Percentiles rank a stretch among this genome's conserved stretches.
Evolutionary conservation across 2,113 vertebrate species (phyloP).

Genomic region (Rhodinocichla rosea): DNA sequence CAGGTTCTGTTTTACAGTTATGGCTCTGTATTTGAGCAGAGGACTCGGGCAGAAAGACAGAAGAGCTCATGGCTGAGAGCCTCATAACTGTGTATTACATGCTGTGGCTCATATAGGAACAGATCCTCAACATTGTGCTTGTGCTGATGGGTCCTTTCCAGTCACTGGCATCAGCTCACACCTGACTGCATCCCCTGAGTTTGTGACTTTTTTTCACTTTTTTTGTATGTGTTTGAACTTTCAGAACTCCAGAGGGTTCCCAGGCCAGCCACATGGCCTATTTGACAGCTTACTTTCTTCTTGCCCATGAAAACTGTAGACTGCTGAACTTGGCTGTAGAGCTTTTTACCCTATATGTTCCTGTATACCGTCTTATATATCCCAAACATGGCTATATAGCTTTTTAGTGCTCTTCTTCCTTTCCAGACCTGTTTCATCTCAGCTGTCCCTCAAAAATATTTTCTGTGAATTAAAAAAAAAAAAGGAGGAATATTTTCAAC

Average conservation of each 20-base stretch:
- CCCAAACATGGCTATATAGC: background rate
- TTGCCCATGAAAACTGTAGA: background rate
- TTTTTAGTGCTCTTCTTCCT: background rate
- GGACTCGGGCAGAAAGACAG: background rate
- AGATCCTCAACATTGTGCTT: background rate
- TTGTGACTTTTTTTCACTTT: background rate
- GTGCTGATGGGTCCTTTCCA: background rate
- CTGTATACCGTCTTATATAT: background rate
- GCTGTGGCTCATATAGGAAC: background rate
- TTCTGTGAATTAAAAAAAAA: background rate
- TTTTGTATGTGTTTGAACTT: background rate
- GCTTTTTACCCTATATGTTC: background rate
- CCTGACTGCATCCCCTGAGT: background rate
- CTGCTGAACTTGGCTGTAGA: background rate
- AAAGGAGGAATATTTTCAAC: background rate
- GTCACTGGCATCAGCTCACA: background rate
- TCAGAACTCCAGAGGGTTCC: background rate
- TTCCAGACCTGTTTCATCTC: background rate
- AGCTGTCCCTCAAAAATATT: background rate
- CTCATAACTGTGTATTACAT: background rate
- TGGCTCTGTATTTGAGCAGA: background rate
- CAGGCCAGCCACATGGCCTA: background rate
- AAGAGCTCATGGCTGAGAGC: background rate
- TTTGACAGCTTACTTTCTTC: background rate
- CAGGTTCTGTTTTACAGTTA: background rate